phyloP scores from a whole-genome alignment of 2,113 vertebrate genomes.

The Psilopogon haemacephalus region DNA sequence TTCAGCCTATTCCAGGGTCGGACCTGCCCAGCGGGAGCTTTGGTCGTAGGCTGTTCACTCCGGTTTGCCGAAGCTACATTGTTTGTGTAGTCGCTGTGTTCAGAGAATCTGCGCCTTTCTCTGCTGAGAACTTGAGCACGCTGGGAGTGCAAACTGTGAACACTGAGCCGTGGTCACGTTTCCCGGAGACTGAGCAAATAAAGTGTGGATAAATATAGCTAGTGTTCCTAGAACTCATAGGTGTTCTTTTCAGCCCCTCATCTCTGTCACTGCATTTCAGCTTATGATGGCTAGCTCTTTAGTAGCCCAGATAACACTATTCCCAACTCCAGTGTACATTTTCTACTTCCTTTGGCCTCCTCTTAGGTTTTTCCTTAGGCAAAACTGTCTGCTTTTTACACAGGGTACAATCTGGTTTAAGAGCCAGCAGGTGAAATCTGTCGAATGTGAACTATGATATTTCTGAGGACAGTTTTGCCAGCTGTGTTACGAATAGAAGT shows the following conservation, averaged over 20 bases:
- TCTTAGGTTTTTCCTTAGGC: accelerated
- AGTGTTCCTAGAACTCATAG: accelerated
- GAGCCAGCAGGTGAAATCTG: not conserved
- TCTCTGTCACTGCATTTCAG: not conserved
- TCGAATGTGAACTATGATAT: accelerated
- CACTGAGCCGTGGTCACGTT: accelerated
- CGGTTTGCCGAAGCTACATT: accelerated
- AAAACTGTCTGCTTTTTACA: not conserved
- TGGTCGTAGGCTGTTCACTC: not conserved
- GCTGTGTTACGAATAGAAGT: accelerated
- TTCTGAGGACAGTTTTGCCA: not conserved
- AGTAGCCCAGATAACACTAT: not conserved
- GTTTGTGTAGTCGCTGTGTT: not conserved
- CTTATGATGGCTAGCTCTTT: not conserved
- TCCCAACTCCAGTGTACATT: not conserved
- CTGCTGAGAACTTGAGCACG: not conserved
- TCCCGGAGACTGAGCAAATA: not conserved
- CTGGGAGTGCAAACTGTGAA: not conserved
- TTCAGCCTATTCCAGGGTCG: accelerated
- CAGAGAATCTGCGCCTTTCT: accelerated
- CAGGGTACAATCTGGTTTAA: not conserved
- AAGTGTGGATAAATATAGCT: not conserved
- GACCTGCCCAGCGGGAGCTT: accelerated
- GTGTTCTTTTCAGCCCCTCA: not conserved
- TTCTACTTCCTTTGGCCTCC: not conserved